Evolutionary conservation across 2,888 invertebrate species (phyloP).

Genomic region (Dryomyza anilis): DNA sequence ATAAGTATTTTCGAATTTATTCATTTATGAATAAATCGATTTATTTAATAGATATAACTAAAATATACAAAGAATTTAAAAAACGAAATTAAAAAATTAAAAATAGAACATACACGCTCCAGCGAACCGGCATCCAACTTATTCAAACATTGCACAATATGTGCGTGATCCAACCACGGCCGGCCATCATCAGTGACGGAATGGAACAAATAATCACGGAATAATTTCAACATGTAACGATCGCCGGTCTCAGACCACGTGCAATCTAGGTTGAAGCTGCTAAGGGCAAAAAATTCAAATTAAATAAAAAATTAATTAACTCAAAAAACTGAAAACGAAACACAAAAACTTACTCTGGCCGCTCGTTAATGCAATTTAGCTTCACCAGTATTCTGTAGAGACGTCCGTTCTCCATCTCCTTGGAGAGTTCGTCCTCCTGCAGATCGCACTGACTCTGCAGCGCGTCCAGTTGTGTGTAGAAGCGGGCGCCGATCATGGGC

Average conservation of each 20-base stretch:
- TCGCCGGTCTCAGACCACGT: conserved; percentile 98
- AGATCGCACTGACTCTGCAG: conserved; percentile 86
- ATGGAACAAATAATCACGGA: conserved; percentile 97
- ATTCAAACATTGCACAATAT: conserved; percentile 91
- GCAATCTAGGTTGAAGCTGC: conserved; percentile 85
- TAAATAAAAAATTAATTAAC: neutral
- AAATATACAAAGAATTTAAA: neutral
- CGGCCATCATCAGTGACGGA: conserved; percentile 89
- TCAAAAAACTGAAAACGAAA: too few relatives aligned
- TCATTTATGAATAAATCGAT: too few relatives aligned
- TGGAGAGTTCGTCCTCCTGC: conserved; percentile 86
- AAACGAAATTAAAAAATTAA: too few relatives aligned
- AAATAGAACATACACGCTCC: conserved; percentile 69
- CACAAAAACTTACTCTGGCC: conserved; percentile 80
- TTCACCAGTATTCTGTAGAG: conserved; percentile 90
- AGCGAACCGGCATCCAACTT: conserved; percentile 84
- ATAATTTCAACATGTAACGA: conserved; percentile 96
- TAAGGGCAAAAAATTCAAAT: neutral
- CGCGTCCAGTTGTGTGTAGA: conserved; percentile 94
- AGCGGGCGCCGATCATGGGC: conserved; percentile 98
- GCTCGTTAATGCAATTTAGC: conserved; percentile 91
- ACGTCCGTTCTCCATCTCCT: conserved; percentile 94
- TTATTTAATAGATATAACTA: too few relatives aligned
- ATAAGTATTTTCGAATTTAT: too few relatives aligned
- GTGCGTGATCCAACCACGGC: conserved; percentile 97